These are phyloP conservation scores for Leptobrachium leishanense DNA, from an alignment of 2,113 vertebrate species.

Conservation along the genomic window DNA sequence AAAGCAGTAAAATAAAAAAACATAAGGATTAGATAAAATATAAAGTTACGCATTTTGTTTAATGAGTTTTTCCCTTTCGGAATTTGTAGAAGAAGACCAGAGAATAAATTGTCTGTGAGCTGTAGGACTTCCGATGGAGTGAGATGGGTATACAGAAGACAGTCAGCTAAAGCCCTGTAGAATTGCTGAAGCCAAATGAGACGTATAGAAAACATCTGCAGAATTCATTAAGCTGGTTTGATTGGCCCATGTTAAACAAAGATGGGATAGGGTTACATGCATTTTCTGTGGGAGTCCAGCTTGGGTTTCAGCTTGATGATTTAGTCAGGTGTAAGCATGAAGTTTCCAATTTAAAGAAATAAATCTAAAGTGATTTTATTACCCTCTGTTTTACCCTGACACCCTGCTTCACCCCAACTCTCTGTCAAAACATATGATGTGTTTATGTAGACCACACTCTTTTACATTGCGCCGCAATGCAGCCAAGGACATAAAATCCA, in stretches of 20 bases:
- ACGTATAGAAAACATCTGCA: slow-evolving; percentile 84
- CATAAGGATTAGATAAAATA: no score
- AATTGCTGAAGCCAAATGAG: slow-evolving; percentile 62
- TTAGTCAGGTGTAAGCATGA: slow-evolving; percentile 99
- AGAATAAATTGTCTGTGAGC: background rate
- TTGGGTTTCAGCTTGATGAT: slow-evolving; percentile 98
- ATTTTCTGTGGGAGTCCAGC: slow-evolving; percentile 92
- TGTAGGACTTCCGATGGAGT: slow-evolving; percentile 18
- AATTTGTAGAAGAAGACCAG: slow-evolving; percentile 8
- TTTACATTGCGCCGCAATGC: slow-evolving; percentile 69
- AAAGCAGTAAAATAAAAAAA: no score
- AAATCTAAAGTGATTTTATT: slow-evolving; percentile 99
- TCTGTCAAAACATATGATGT: slow-evolving; percentile 79
- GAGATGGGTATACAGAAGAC: slow-evolving; percentile 60
- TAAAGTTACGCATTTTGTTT: no score
- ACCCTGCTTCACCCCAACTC: slow-evolving; percentile 79
- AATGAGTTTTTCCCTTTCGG: background rate
- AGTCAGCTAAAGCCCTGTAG: slow-evolving; percentile 69
- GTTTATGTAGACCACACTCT: slow-evolving; percentile 74
- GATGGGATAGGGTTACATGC: slow-evolving; percentile 91
- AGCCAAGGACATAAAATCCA: slow-evolving; percentile 71
- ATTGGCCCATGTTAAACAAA: slow-evolving; percentile 90
- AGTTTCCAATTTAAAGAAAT: slow-evolving; percentile 99
- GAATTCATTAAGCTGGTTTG: slow-evolving; percentile 88
- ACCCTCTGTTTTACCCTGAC: slow-evolving; percentile 88